Evolutionary conservation across 2,888 invertebrate species (phyloP), one percentile per base, ranked within the genome.

Genomic region (Thera obeliscata): DNA sequence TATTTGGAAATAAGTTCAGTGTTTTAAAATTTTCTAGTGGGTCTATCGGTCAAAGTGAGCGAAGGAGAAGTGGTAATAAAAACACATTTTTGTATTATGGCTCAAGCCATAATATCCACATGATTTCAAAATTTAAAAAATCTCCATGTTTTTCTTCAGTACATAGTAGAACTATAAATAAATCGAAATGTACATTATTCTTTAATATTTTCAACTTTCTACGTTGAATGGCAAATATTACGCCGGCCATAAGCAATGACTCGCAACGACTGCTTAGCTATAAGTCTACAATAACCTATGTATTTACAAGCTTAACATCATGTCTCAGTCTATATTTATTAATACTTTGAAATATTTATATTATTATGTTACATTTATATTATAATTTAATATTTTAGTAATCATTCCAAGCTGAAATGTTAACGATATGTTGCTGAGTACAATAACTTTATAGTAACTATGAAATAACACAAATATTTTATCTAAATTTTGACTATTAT

Each of bases 311-410:
- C 82, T 80, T 83, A 84, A 78, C 72, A 67, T 81, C 73, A 81
- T 78, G 74, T 82, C 84, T 90, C 90, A 90, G 90, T 90, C 90
- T 90, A 89, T 89, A 79, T 79, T 87, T 84, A 86, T 83, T 85
- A 87, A 87, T 87, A 88, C 86, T 87, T 80, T 78, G 64, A 74
- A 76, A 76, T 74, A 75, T 60, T 74, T 46, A 46, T 41, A 41
- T 5, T 75, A 22, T 22, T 73, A 76, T 77, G 69, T 75, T 81
- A 81, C 76, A 79, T 73, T 78, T 71, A 76, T 66, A 71, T 78
- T 72, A 41, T 68, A 66, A 68, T 71, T 48, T 55, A 48, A 56
- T 7, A 46, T 56, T 46, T n/a, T 66, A 46, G 43, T 64, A 76
- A 74, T 69, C 69, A 72, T 64, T 64, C 73, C 75, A 77, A 69